Conservation (phyloP, 2,888 invertebrate species). For the Andrena chrysosceles region DNA sequence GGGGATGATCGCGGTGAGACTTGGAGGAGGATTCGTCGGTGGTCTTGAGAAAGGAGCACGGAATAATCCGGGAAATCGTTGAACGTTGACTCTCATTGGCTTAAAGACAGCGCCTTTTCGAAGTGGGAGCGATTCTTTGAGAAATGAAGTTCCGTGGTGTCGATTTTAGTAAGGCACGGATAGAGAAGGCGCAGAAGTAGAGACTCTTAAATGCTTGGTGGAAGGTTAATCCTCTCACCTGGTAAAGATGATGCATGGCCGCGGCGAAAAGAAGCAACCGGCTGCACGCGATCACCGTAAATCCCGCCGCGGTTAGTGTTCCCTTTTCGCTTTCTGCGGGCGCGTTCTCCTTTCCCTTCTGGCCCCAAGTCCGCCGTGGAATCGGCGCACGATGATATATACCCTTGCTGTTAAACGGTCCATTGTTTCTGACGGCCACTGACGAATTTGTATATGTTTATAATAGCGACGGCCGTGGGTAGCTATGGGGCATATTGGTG, state of each 20-base stretch:
- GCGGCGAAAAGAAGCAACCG: constrained; percentile 33
- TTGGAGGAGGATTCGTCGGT: neutral
- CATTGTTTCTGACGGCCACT: constrained; percentile 83
- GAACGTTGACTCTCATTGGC: neutral
- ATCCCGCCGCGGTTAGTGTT: constrained; percentile 58
- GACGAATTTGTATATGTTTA: constrained; percentile 85
- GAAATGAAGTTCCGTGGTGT: neutral
- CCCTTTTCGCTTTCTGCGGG: constrained; percentile 27
- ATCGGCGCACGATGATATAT: constrained; percentile 83
- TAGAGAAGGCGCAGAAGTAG: constrained; percentile 38
- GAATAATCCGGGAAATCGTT: neutral
- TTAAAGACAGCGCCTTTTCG: neutral
- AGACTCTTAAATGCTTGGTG: constrained; percentile 57
- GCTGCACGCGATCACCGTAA: constrained; percentile 62
- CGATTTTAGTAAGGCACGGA: constrained; percentile 14
- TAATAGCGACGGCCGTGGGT: constrained; percentile 80
- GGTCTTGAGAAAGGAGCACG: neutral
- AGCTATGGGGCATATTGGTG: constrained; percentile 65
- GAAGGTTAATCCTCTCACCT: constrained; percentile 66
- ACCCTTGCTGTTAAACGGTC: constrained; percentile 84
- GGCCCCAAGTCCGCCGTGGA: constrained; percentile 39
- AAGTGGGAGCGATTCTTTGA: neutral
- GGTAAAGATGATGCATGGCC: constrained; percentile 63
- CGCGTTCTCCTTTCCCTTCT: constrained; percentile 43
- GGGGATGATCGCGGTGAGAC: constrained; percentile 13